Conservation (phyloP, 2,888 invertebrate genomes). For the Pandemis corylana region DNA sequence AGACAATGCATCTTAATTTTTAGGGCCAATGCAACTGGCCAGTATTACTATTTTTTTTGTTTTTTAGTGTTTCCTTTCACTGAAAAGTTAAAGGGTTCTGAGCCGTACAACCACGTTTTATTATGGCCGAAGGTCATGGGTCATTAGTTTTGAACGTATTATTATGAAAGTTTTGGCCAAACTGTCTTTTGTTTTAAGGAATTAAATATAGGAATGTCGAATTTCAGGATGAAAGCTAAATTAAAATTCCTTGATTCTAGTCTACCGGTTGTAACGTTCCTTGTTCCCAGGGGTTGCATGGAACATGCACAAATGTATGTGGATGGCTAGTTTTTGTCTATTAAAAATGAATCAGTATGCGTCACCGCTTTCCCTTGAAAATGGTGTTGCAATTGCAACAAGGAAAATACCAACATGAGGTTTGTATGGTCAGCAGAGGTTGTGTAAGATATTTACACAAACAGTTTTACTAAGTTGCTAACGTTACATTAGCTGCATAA, state of each 20-base stretch:
- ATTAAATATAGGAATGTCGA: neutral
- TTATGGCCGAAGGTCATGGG: too few relatives aligned
- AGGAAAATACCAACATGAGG: conserved; percentile 38
- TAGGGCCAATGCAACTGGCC: conserved; percentile 7
- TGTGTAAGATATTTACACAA: conserved; percentile 7
- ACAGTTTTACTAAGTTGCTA: neutral
- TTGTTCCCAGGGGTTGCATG: too few relatives aligned
- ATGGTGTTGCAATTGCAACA: conserved; percentile 35
- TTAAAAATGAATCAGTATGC: conserved; percentile 21
- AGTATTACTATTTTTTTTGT: neutral
- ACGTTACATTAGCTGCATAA: too few relatives aligned
- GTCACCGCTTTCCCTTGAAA: conserved; percentile 43
- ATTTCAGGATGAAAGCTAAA: neutral
- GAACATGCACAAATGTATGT: neutral
- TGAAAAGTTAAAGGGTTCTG: neutral
- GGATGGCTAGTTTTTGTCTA: conserved; percentile 43
- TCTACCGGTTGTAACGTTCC: too few relatives aligned
- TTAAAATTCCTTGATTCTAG: too few relatives aligned
- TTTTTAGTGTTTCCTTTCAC: neutral
- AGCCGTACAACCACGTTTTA: neutral
- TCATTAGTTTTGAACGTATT: too few relatives aligned
- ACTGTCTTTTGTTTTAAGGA: too few relatives aligned
- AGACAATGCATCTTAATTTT: conserved; percentile 33
- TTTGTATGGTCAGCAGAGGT: conserved; percentile 41
- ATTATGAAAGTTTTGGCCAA: too few relatives aligned